Conservation (phyloP, 37 sponge, comb jelly and placozoan genomes). For the Mnemiopsis leidyi region DNA sequence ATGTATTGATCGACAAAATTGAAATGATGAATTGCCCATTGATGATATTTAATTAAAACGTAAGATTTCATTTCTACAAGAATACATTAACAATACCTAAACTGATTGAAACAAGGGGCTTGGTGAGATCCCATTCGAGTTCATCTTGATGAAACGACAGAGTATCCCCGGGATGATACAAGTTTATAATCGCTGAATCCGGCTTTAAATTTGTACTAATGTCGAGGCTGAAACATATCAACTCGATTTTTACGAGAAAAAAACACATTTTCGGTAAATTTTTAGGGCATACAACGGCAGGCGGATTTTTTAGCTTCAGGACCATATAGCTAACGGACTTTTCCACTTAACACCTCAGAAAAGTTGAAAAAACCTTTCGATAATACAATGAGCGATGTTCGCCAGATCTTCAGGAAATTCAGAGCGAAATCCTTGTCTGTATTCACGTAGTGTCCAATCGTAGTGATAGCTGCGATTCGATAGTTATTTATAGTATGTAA, state of each 20-base stretch:
- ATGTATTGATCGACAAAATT: too few relatives aligned
- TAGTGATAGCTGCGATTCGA: constrained; percentile 21
- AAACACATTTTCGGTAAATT: too few relatives aligned
- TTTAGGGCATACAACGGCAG: too few relatives aligned
- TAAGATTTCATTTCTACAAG: too few relatives aligned
- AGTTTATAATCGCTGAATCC: constrained; percentile 94
- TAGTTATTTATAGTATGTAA: too few relatives aligned
- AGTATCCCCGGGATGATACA: constrained; percentile 90
- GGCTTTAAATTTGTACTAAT: constrained; percentile 11
- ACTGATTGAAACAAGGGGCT: constrained; percentile 93
- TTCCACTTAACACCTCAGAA: too few relatives aligned
- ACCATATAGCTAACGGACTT: too few relatives aligned
- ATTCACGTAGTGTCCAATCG: constrained; percentile 19
- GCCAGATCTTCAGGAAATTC: not conserved
- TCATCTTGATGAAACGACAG: constrained; percentile 96
- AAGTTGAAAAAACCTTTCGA: constrained; percentile 25
- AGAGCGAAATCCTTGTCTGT: not conserved
- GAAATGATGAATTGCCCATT: too few relatives aligned
- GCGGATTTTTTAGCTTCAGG: too few relatives aligned
- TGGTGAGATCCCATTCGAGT: constrained; percentile 86
- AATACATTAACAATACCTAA: too few relatives aligned
- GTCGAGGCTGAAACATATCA: not conserved
- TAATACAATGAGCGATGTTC: not conserved
- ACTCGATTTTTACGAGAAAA: too few relatives aligned
- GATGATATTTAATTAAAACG: too few relatives aligned